Base-by-base conservation (phyloP, 1,140 invertebrate species). In the Odontomachus brunneus region DNA sequence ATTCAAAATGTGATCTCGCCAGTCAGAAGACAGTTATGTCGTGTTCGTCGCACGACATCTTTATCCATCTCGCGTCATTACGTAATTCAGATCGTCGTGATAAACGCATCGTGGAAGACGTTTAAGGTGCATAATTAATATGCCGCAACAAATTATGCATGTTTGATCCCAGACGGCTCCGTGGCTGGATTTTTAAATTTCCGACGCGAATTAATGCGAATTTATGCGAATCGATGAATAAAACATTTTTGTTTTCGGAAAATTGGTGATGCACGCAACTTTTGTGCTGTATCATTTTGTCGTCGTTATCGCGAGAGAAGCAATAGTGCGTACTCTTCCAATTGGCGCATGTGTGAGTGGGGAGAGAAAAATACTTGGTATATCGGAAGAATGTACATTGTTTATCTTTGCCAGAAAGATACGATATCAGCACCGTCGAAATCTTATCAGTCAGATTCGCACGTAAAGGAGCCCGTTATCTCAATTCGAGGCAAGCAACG, bases 351-450 rank as follows among this genome's bases (percentile, higher is more conserved):
- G 5, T 33, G 29, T 5, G 38, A 44, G 38, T 7, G 4, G 51
- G 81, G n/a, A n/a, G n/a, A n/a, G n/a, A n/a, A 29, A 63, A 83
- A 80, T 66, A 83, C 24, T 74, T 57, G 74, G 48, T 9, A 76
- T 76, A 51, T 83, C 29, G 65, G 2, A 59, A 44, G 44, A 38
- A 55, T 71, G n/a, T 55, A 12, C 24, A 59, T 49, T 59, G n/a
- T 73, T 74, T 57, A 57, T 71, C 51, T 53, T 5, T 44, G 15
- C 38, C 26, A 19, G 26, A 59, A 19, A 17, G 29, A 63, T 74
- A 44, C 19, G 78, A 33, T 62, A 74, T 33, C 29, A 5, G 5
- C 2, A 33, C 2, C 4, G 24, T 19, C 29, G 4, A 49, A 74
- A 73, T 38, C n/a, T 60, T 53, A 82, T 74, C 57, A n/a, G 17